These are phyloP conservation scores for Poeciliopsis presidionis DNA, from an alignment of 2,797 vertebrate genomes.

Conservation along the genomic window DNA sequence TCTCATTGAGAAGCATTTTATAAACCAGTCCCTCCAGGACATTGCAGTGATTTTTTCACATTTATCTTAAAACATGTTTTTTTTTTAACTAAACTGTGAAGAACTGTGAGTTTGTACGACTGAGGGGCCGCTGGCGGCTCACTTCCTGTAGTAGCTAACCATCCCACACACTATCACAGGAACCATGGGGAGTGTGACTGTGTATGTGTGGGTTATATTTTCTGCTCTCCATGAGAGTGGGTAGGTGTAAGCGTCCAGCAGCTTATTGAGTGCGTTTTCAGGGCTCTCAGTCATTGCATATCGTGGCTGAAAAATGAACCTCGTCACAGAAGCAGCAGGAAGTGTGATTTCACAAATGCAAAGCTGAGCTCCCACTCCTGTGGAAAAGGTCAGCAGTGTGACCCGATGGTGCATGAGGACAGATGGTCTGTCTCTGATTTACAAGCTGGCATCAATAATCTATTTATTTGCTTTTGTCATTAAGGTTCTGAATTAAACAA, in stretches of 20 bases:
- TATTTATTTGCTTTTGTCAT: constrained; percentile 25
- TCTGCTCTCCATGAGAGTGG: not conserved
- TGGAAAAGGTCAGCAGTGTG: constrained; percentile 29
- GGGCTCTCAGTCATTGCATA: constrained; percentile 8
- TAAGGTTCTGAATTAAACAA: not conserved
- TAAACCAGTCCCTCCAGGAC: not conserved
- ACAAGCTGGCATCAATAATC: constrained; percentile 22
- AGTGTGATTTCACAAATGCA: constrained; percentile 48
- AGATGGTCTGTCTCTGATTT: constrained; percentile 57
- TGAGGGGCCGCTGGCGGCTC: constrained; percentile 3
- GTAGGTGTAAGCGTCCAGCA: constrained; percentile 12
- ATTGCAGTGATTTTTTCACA: not conserved
- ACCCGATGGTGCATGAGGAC: constrained; percentile 41
- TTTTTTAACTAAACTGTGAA: not conserved
- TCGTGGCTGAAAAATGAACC: constrained; percentile 46
- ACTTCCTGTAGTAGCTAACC: constrained; percentile 27
- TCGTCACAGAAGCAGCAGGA: constrained; percentile 22
- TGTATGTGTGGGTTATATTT: constrained; percentile 1
- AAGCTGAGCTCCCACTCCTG: constrained; percentile 24
- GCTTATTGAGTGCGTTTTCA: constrained; percentile 27
- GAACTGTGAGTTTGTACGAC: constrained; percentile 17
- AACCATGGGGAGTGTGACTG: constrained; percentile 21
- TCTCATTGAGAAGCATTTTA: not conserved
- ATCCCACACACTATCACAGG: constrained; percentile 39
- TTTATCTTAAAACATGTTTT: not conserved